Evolutionary conservation across 1,140 invertebrate species (phyloP).

Genomic region (Ostrea denselamellosa): DNA sequence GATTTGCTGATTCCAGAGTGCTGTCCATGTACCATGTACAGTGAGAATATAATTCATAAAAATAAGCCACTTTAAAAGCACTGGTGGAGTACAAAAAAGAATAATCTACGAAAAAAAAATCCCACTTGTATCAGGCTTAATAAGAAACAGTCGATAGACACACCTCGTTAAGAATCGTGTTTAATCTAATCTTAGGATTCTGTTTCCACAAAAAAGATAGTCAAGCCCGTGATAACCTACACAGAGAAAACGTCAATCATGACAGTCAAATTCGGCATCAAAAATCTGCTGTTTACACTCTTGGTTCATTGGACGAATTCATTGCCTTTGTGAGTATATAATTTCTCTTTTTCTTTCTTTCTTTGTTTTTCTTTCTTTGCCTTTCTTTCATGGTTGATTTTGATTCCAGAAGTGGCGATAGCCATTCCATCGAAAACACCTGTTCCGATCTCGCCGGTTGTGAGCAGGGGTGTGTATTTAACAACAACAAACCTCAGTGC

Average conservation of each 20-base stretch:
- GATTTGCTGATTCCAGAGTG: too few relatives aligned
- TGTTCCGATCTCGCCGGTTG: not conserved
- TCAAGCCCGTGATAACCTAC: not conserved
- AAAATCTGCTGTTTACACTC: not conserved
- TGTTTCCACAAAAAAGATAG: not conserved
- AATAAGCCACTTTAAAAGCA: too few relatives aligned
- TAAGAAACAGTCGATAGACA: constrained; percentile 3
- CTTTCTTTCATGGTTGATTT: not conserved
- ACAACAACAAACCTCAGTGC: not conserved
- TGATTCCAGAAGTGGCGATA: not conserved
- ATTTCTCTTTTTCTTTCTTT: not conserved
- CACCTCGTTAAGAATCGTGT: not conserved
- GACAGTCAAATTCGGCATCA: not conserved
- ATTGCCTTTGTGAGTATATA: not conserved
- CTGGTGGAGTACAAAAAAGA: too few relatives aligned
- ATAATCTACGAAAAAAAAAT: too few relatives aligned
- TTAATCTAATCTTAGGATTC: not conserved
- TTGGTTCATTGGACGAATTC: not conserved
- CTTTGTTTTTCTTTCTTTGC: not conserved
- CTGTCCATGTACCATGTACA: too few relatives aligned
- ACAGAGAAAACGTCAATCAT: not conserved
- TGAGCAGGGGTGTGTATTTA: not conserved
- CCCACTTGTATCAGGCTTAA: not conserved
- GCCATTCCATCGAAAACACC: not conserved
- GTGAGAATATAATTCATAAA: too few relatives aligned